Evolutionary conservation across 1,140 invertebrate species (phyloP), one percentile per base, ranked within the genome.

Genomic region (Halictus rubicundus): DNA sequence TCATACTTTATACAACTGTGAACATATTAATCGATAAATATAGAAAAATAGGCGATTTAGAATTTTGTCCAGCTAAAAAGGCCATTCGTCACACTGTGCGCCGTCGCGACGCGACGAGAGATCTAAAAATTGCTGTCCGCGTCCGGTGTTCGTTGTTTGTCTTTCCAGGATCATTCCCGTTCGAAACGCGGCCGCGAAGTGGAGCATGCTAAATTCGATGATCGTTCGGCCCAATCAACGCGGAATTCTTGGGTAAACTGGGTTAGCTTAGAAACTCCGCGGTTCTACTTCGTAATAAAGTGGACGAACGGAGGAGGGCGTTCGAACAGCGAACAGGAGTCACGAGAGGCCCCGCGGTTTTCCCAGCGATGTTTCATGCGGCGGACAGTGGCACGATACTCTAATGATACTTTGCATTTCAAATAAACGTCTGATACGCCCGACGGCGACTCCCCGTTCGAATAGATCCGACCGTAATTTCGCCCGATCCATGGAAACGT

Each of bases 141-240:
- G 32, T 32, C 32, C 32, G n/a, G n/a, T n/a, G 32, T 32, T 3
- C 42, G 42, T 14, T 54, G 49, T 54, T 61, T 61, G 12, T 61
- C 27, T 32, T 27, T 8, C 27, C 21, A 52, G 27, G 60, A 74
- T 21, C n/a, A 46, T 23, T 65, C 37, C 21, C 32, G 46, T 39
- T 39, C n/a, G 42, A 32, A 66, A 46, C 16, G 16, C 32, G 5
- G 27, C 12, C 32, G 39, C 23, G 59, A 76, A 76, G 74, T 68
- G 39, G 25, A 60, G 10, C 74, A 60, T 69, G 74, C 25, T 69
- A 77, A 77, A 69, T 77, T 77, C 66, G 32, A 77, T 69, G 54
- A 46, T 77, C 39, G 54, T 69, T 69, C 42, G 64, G 49, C 52
- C 57, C 64, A 59, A 76, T 76, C 60, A 76, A 76, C 64, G 52